A percentile compares a stretch with the other conserved stretches of the same genome.
Conservation (phyloP, 2,888 invertebrate genomes). For the Aporophyla lueneburgensis region DNA sequence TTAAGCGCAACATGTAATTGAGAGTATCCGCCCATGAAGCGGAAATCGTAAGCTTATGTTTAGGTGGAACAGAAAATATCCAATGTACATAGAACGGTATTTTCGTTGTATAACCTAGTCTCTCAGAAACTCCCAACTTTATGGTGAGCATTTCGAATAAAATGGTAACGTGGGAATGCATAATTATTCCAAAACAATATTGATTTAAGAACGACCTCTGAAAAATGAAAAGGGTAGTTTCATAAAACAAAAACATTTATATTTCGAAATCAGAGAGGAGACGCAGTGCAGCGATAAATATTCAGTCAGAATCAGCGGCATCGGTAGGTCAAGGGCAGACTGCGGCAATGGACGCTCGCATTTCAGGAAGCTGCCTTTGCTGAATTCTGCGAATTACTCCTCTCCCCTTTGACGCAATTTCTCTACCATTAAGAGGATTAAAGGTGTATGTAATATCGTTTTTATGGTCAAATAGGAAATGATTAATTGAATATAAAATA, state of each 20-base stretch:
- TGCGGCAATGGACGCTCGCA: constrained; percentile 72
- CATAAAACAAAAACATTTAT: constrained; percentile 13
- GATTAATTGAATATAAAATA: not conserved
- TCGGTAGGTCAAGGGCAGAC: constrained; percentile 82
- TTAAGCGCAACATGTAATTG: constrained; percentile 38
- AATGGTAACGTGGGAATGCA: not conserved
- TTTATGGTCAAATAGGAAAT: constrained; percentile 24
- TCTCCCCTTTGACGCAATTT: constrained; percentile 68
- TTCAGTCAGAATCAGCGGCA: constrained; percentile 71
- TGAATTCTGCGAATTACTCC: constrained; percentile 75
- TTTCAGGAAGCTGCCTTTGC: constrained; percentile 66
- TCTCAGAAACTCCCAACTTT: not conserved
- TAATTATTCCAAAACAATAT: constrained; percentile 15
- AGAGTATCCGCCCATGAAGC: constrained; percentile 29
- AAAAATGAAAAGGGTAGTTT: constrained; percentile 1
- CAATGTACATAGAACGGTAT: not conserved
- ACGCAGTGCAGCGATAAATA: constrained; percentile 71
- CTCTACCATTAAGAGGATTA: constrained; percentile 55
- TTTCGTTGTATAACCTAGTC: not conserved
- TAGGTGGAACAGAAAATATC: constrained; percentile 16
- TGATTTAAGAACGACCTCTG: constrained; percentile 13
- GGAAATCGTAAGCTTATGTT: constrained; percentile 19
- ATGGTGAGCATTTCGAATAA: not conserved
- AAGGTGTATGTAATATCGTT: constrained; percentile 13
- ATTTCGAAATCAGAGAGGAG: constrained; percentile 64